Evolutionary conservation across 2,888 invertebrate species (phyloP).

Genomic region (Stenodera caucasica): DNA sequence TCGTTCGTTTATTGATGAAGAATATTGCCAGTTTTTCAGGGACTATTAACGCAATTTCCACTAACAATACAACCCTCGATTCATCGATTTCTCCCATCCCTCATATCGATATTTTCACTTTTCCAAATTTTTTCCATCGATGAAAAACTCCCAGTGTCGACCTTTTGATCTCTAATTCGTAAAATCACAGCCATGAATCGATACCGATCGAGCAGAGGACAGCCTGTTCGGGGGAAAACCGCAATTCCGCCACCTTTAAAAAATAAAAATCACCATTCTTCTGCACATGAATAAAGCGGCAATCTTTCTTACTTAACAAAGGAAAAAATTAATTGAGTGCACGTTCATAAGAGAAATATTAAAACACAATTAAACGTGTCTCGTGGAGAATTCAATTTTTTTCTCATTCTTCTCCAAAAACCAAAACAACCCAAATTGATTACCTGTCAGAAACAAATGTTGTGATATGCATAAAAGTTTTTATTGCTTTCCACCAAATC

Average conservation of each 20-base stretch:
- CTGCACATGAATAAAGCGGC: no score
- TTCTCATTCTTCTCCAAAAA: not conserved
- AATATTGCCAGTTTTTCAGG: not conserved
- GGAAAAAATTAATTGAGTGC: not conserved
- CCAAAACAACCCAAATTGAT: slow-evolving; percentile 1
- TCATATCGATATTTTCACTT: not conserved
- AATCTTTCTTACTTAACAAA: not conserved
- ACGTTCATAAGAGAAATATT: not conserved
- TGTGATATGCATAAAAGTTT: slow-evolving; percentile 8
- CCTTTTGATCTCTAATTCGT: no score
- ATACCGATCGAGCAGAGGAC: no score
- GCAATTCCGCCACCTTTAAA: no score
- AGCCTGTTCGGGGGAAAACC: no score
- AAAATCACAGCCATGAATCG: no score
- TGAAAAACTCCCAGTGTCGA: no score
- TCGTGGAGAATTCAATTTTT: not conserved
- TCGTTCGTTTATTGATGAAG: not conserved
- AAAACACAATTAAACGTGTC: not conserved
- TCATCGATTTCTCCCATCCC: no score
- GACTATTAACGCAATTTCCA: not conserved
- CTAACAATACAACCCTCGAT: no score
- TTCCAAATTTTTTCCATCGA: no score
- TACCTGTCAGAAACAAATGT: slow-evolving; percentile 5
- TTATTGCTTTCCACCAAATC: slow-evolving; percentile 6
- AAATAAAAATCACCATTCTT: no score